phyloP scores from a whole-genome alignment of 2,888 invertebrate species.

The Junonia oenone region DNA sequence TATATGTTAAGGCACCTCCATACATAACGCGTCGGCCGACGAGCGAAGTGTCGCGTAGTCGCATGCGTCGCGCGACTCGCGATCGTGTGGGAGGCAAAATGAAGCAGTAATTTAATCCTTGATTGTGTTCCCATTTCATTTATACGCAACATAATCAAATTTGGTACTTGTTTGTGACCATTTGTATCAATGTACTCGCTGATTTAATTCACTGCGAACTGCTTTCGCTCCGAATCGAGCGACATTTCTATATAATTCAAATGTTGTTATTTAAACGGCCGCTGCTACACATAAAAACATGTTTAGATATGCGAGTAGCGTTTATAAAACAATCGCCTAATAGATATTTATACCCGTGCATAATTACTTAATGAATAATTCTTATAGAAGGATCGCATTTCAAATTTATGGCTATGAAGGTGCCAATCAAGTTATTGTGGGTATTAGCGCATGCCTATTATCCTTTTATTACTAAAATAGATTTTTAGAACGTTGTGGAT shows the following conservation, averaged over 20 bases:
- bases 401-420: conserved; percentile 46
- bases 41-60: conserved; percentile 52
- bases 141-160: conserved; percentile 74
- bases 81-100: conserved; percentile 71
- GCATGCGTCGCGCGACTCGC: conserved; percentile 58
- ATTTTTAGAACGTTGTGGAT: conserved; percentile 52
- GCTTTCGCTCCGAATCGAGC: not conserved
- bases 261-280: not conserved
- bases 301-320: not conserved
- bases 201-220: conserved; percentile 1
- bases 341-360: conserved; percentile 38
- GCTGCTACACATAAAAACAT: not conserved
- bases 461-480: conserved; percentile 55
- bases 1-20: conserved; percentile 70
- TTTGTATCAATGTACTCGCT: conserved; percentile 46
- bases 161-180: conserved; percentile 69
- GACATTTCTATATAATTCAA: conserved; percentile 1
- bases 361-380: conserved; percentile 40
- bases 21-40: conserved; percentile 50
- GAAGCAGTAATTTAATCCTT: conserved; percentile 76
- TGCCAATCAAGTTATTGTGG: conserved; percentile 56
- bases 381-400: conserved; percentile 27
- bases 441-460: conserved; percentile 44
- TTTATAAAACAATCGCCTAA: conserved; percentile 6
- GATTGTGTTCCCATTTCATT: conserved; percentile 77